Evolutionary conservation across 1,140 invertebrate species (phyloP), one percentile per base, ranked within the genome.

Genomic region (Pentalonia nigronervosa): DNA sequence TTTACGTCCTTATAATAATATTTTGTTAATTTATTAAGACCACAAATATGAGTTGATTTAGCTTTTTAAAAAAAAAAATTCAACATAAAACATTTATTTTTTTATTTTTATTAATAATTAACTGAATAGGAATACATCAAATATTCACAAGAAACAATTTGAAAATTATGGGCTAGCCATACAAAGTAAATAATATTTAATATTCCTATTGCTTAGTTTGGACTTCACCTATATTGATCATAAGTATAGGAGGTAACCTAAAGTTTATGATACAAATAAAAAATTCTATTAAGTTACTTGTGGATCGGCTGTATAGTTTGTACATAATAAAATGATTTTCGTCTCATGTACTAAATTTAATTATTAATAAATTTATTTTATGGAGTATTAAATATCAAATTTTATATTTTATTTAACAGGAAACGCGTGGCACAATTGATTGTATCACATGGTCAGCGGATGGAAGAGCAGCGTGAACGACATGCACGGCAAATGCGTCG

Each of bases 401-500:
- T 47, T 45, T 0, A 7, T 86, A n/a, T 87, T 87, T 87, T 17
- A 48, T 47, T 25, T 8, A 23, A 34, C 2, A 90, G 89, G 7
- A 45, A 23, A 11, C 89, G 89, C 30, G 89, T 50, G 6, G 89
- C 56, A 23, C 53, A 45, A 20, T 14, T 90, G 41, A 90, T 90
- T 25, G 89, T 90, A 14, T 25, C n/a, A 30, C 89, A 90, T 30
- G 89, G 89, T 9, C 53, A 30, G 36, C 34, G 36, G 1, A 90
- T 67, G 25, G 36, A 90, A n/a, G 89, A 90, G 7, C 36, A 90
- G 25, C 53, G 89, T 23, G 36, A 90, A 47, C 89, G 89, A 25
- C 89, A 90, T 25, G 56, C 36, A 14, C 53, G 56, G 0, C 89
- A 90, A 41, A 90, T 90, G 89, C 89, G 89, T 23, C 53, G 89